These are phyloP conservation scores for Hyposoter didymator DNA, from an alignment of 2,888 invertebrate species.

Conservation along the genomic window DNA sequence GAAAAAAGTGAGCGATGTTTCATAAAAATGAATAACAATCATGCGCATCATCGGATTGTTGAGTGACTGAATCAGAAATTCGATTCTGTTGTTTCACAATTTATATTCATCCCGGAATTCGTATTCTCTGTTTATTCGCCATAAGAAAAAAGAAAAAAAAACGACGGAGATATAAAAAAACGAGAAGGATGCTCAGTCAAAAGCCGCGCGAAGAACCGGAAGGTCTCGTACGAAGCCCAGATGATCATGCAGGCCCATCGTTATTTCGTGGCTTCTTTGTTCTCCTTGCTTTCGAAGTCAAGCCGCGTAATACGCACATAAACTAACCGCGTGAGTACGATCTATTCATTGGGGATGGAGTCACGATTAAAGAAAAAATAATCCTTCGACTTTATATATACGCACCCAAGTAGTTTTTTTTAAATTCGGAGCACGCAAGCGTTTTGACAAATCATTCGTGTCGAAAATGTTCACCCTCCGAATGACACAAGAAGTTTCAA, in stretches of 20 bases:
- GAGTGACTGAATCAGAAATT: background rate
- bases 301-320: constrained; percentile 37
- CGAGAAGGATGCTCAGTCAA: background rate
- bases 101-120: background rate
- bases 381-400: no score
- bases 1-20: background rate
- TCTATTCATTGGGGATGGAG: constrained; percentile 16
- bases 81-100: background rate
- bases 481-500: background rate
- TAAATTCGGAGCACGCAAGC: constrained; percentile 13
- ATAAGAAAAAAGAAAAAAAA: background rate
- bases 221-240: constrained; percentile 7
- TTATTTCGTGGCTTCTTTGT: constrained; percentile 41
- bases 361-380: no score
- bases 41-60: background rate
- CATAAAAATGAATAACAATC: background rate
- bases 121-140: background rate
- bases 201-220: constrained; percentile 21
- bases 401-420: background rate
- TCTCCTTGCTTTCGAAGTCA: constrained; percentile 27
- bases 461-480: background rate
- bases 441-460: constrained; percentile 34
- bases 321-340: constrained; percentile 24
- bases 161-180: background rate
- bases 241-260: constrained; percentile 8